Evolutionary conservation across 30 jellyfish, hydroid and myxozoan species (phyloP).

Genomic region (Morbakka virulenta): DNA sequence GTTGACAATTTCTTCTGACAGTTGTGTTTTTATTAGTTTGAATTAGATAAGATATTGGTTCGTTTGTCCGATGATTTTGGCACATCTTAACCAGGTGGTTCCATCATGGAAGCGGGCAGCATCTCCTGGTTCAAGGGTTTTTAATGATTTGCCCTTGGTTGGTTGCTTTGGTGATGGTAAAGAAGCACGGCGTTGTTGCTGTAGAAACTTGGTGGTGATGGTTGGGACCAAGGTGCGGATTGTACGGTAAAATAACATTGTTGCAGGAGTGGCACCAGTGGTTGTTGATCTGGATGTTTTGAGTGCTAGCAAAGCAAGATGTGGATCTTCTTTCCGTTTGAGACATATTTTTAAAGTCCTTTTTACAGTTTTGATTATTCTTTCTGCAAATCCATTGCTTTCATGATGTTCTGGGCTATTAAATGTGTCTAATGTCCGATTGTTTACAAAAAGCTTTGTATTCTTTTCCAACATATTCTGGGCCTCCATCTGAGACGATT

Average conservation of each 20-base stretch:
- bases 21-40: no score
- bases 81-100: conserved; percentile 21
- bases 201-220: conserved; percentile 1
- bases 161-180: neutral
- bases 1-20: no score
- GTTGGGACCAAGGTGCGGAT: conserved; percentile 29
- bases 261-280: conserved; percentile 16
- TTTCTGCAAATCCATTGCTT: no score
- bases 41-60: conserved; percentile 27
- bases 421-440: no score
- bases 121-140: no score
- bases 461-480: no score
- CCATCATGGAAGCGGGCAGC: conserved; percentile 37
- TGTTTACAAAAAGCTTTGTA: no score
- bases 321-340: conserved; percentile 30
- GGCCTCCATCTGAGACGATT: no score
- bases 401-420: conserved; percentile 30
- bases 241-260: neutral
- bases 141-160: conserved; percentile 5
- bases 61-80: conserved; percentile 8
- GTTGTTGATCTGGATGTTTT: conserved; percentile 1
- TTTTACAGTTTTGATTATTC: no score
- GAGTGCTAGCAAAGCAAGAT: no score
- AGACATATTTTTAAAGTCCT: conserved; percentile 5
- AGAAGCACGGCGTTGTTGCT: neutral